A percentile compares a stretch with the other conserved stretches of the same genome.
These are phyloP conservation scores for Chouioia cunea DNA, from an alignment of 2,888 invertebrate species.

Conservation along the genomic window DNA sequence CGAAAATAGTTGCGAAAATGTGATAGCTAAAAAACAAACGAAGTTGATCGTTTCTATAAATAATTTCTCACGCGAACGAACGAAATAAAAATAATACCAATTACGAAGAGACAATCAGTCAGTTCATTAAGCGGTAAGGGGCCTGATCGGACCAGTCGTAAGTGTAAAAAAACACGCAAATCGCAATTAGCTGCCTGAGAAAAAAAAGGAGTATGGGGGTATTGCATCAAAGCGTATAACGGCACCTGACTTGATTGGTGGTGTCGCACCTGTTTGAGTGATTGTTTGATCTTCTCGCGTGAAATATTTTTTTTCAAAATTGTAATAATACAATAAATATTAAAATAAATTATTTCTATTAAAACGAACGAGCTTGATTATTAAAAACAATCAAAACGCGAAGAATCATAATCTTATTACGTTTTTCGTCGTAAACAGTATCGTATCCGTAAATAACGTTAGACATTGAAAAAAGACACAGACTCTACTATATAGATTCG, in stretches of 20 bases:
- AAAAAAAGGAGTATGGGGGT: constrained; percentile 4
- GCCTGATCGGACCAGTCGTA: no score
- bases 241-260: constrained; percentile 21
- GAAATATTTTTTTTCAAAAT: no score
- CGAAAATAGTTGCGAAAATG: neutral
- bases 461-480: no score
- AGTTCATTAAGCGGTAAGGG: neutral
- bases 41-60: constrained; percentile 8
- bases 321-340: no score
- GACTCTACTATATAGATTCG: no score
- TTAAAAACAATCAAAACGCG: no score
- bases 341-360: no score
- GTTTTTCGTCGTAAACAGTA: no score
- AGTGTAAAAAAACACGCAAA: constrained; percentile 13
- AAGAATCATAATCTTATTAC: no score
- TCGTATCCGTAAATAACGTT: no score
- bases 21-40: neutral
- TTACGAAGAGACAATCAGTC: neutral
- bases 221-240: constrained; percentile 21
- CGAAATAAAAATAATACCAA: neutral
- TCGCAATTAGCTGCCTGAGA: constrained; percentile 33
- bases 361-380: no score
- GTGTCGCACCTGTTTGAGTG: neutral
- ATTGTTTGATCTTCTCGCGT: no score
- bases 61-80: neutral